phyloP scores from a whole-genome alignment of 1,140 invertebrate genomes.

The Drosophila elegans region DNA sequence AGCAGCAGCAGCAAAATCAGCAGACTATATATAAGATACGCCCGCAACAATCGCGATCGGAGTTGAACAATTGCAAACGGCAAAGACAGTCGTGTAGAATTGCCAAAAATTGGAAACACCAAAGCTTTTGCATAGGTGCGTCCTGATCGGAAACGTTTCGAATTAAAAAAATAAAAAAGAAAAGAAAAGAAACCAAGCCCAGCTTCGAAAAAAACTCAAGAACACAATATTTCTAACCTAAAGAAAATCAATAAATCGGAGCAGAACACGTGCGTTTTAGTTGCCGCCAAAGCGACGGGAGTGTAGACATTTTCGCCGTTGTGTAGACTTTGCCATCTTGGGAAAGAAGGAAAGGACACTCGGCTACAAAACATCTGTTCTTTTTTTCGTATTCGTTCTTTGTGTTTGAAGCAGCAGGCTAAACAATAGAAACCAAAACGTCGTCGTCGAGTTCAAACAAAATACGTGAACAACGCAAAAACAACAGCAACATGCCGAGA shows the following conservation, averaged over 20 bases:
- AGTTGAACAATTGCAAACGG: slow-evolving; percentile 63
- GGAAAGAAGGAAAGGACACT: slow-evolving; percentile 31
- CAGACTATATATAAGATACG: slow-evolving; percentile 66
- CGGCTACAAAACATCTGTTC: slow-evolving; percentile 32
- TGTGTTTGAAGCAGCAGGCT: slow-evolving; percentile 37
- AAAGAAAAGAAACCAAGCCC: slow-evolving; percentile 7
- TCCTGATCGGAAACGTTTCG: slow-evolving; percentile 69
- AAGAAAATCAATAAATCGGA: slow-evolving; percentile 41
- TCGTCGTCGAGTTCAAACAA: slow-evolving; percentile 44
- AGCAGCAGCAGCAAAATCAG: slow-evolving; percentile 43
- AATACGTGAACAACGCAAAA: slow-evolving; percentile 58
- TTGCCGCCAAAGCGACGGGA: slow-evolving; percentile 48
- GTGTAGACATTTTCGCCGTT: slow-evolving; percentile 38
- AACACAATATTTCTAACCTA: slow-evolving; percentile 35
- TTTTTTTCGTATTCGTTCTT: slow-evolving; percentile 19
- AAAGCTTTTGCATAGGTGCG: slow-evolving; percentile 81
- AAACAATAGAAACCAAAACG: slow-evolving; percentile 43
- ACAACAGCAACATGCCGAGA: slow-evolving; percentile 71
- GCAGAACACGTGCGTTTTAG: slow-evolving; percentile 51
- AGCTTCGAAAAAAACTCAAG: background rate
- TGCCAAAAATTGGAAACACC: slow-evolving; percentile 81
- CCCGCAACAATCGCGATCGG: slow-evolving; percentile 48
- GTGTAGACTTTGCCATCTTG: slow-evolving; percentile 39
- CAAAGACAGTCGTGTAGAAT: slow-evolving; percentile 66
- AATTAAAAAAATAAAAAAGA: background rate